A percentile compares a stretch with the other conserved stretches of the same genome.
phyloP scores from a whole-genome alignment of 2,113 vertebrate genomes.

The Apodemus speciosus region DNA sequence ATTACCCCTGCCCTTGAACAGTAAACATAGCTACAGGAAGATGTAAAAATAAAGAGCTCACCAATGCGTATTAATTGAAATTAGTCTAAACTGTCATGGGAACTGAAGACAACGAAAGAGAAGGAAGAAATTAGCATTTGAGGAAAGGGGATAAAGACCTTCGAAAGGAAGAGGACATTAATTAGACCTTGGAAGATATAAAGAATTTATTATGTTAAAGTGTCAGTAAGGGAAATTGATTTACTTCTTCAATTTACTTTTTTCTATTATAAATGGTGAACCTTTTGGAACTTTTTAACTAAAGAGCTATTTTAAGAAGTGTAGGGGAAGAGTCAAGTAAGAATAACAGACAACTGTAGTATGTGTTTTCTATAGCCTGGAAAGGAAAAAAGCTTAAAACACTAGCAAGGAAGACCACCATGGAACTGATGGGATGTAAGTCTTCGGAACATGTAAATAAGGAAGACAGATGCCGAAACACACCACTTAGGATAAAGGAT shows the following conservation, averaged over 20 bases:
- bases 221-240: not conserved
- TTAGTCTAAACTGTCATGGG: not conserved
- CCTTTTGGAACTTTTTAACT: not conserved
- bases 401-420: not conserved
- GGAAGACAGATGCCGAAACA: not conserved
- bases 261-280: not conserved
- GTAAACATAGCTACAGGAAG: not conserved
- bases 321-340: not conserved
- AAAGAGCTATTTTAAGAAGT: not conserved
- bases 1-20: not conserved
- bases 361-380: not conserved
- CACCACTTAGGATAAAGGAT: not conserved
- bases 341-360: not conserved
- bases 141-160: not conserved
- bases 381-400: not conserved
- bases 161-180: not conserved
- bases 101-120: not conserved
- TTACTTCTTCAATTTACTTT: not conserved
- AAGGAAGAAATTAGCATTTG: conserved; percentile 26
- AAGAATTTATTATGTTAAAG: not conserved
- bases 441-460: not conserved
- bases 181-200: not conserved
- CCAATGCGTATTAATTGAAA: conserved; percentile 1
- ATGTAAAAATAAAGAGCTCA: conserved; percentile 26
- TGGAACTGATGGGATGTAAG: not conserved